Percentiles rank a stretch among this genome's conserved stretches.
Evolutionary conservation across 2,113 vertebrate species (phyloP).

Genomic region (Sapajus apella): DNA sequence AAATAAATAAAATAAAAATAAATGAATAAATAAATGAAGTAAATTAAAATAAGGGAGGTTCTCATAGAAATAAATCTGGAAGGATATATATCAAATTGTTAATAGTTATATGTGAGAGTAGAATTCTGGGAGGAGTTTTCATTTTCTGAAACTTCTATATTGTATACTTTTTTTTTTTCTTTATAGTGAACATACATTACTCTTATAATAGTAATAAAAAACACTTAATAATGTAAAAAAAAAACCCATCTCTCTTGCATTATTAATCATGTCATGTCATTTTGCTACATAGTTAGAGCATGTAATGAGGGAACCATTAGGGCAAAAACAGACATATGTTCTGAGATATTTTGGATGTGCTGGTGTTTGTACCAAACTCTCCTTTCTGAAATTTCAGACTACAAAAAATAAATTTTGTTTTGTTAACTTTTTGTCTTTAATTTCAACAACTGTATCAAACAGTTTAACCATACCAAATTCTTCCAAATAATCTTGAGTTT

Average conservation of each 20-base stretch:
- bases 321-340: not conserved
- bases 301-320: not conserved
- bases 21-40: no score
- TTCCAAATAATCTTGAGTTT: conserved; percentile 28
- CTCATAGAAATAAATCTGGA: not conserved
- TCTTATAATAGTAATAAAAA: not conserved
- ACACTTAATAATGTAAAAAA: not conserved
- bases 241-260: not conserved
- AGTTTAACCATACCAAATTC: not conserved
- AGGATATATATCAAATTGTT: not conserved
- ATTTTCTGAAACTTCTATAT: conserved; percentile 17
- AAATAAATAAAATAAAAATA: no score
- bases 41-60: not conserved
- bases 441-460: conserved; percentile 16
- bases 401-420: not conserved
- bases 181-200: not conserved
- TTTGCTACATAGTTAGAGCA: not conserved
- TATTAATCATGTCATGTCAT: not conserved
- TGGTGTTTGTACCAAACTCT: not conserved
- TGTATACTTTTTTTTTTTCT: not conserved
- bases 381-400: not conserved
- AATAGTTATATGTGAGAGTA: not conserved
- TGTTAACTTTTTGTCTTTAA: conserved; percentile 17
- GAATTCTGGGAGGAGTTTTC: not conserved
- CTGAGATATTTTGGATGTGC: not conserved